Evolutionary conservation across 2,113 vertebrate species (phyloP).

Genomic region (Alosa alosa): DNA sequence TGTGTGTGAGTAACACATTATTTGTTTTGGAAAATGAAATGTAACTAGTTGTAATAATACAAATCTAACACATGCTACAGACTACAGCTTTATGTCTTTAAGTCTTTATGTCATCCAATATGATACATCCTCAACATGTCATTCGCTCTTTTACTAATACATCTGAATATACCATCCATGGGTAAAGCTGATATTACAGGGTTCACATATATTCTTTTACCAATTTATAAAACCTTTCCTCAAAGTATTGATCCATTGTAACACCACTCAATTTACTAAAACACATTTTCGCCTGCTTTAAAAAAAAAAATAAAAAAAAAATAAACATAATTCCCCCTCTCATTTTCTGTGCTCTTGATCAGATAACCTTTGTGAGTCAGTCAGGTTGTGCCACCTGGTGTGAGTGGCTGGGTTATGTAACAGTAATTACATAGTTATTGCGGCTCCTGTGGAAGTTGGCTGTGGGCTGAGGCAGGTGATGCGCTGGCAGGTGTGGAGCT

Average conservation of each 20-base stretch:
- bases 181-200: background rate
- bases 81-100: background rate
- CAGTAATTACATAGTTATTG: background rate
- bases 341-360: background rate
- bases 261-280: background rate
- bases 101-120: background rate
- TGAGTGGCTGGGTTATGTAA: constrained; percentile 7
- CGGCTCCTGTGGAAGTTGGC: background rate
- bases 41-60: background rate
- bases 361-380: background rate
- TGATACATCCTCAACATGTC: background rate
- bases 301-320: background rate
- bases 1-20: background rate
- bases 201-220: background rate
- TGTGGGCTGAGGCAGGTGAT: background rate
- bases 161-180: background rate
- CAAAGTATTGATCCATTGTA: background rate
- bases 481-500: constrained; percentile 16
- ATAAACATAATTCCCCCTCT: background rate
- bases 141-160: background rate
- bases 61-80: background rate
- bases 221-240: background rate
- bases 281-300: background rate
- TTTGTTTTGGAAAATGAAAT: background rate
- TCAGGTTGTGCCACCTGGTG: background rate